Percentiles rank a stretch among this genome's conserved stretches.
Conservation (phyloP, 2,888 invertebrate genomes). For the Prenolepis imparis region DNA sequence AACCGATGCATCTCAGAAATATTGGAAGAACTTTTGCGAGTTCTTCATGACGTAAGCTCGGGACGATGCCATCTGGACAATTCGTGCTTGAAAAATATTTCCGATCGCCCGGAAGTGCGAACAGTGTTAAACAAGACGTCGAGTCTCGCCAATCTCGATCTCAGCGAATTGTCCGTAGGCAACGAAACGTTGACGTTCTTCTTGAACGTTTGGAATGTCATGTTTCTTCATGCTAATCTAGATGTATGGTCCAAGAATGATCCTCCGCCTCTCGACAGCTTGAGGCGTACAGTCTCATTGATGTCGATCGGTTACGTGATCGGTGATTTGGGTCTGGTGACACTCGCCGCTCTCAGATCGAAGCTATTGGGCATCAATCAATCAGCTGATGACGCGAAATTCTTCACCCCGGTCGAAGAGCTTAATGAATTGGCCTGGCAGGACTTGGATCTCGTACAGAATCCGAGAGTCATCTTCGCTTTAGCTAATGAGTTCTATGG, state of each 20-base stretch:
- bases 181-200: conserved; percentile 83
- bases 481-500: conserved; percentile 81
- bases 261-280: conserved; percentile 74
- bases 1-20: conserved; percentile 81
- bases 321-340: conserved; percentile 84
- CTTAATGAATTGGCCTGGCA: conserved; percentile 83
- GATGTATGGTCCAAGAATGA: conserved; percentile 77
- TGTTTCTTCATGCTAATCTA: conserved; percentile 83
- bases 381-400: conserved; percentile 68
- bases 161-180: conserved; percentile 82
- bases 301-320: conserved; percentile 83
- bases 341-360: conserved; percentile 80
- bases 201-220: conserved; percentile 84
- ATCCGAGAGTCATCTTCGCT: conserved; percentile 82
- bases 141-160: conserved; percentile 77
- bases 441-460: conserved; percentile 81
- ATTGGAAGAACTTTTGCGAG: conserved; percentile 76
- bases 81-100: conserved; percentile 64
- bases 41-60: conserved; percentile 65
- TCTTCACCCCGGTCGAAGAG: conserved; percentile 78
- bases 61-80: conserved; percentile 60
- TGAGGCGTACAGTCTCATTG: conserved; percentile 78
- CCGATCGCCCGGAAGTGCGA: conserved; percentile 70
- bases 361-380: conserved; percentile 77
- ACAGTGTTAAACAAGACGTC: conserved; percentile 78